Conservation (phyloP, 2,888 invertebrate genomes). For the Cantharis rufa region DNA sequence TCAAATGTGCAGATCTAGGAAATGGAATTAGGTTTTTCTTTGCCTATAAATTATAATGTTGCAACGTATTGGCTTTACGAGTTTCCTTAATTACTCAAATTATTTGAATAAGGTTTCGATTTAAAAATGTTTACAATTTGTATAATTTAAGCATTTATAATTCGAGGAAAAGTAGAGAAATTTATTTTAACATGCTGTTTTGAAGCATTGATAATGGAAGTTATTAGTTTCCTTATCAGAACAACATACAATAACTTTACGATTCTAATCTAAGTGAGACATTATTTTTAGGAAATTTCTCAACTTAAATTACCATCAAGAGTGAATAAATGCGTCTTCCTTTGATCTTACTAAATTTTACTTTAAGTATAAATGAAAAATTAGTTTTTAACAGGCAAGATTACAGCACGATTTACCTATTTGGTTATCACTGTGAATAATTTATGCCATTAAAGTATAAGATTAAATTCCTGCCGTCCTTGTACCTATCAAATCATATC, state of each 20-base stretch:
- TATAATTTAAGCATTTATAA: background rate
- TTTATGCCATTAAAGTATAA: conserved; percentile 54
- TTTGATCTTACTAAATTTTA: background rate
- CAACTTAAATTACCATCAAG: background rate
- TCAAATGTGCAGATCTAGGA: background rate
- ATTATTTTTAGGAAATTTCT: background rate
- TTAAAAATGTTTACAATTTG: background rate
- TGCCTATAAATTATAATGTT: background rate
- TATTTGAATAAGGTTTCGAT: background rate
- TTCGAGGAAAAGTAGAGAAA: background rate
- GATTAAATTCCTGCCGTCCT: conserved; percentile 55
- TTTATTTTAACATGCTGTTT: background rate
- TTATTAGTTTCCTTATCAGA: background rate
- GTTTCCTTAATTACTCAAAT: background rate
- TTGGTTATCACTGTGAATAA: conserved; percentile 53
- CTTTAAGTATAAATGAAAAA: conserved; percentile 34
- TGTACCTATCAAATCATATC: conserved; percentile 54
- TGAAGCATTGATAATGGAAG: background rate
- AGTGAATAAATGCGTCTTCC: background rate
- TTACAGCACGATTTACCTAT: conserved; percentile 54
- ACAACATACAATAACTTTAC: background rate
- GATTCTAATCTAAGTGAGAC: background rate
- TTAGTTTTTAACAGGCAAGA: conserved; percentile 37
- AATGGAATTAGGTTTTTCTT: background rate
- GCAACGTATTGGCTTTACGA: background rate